phyloP scores from a whole-genome alignment of 2,113 vertebrate genomes.

The Trematocara marginatum region DNA sequence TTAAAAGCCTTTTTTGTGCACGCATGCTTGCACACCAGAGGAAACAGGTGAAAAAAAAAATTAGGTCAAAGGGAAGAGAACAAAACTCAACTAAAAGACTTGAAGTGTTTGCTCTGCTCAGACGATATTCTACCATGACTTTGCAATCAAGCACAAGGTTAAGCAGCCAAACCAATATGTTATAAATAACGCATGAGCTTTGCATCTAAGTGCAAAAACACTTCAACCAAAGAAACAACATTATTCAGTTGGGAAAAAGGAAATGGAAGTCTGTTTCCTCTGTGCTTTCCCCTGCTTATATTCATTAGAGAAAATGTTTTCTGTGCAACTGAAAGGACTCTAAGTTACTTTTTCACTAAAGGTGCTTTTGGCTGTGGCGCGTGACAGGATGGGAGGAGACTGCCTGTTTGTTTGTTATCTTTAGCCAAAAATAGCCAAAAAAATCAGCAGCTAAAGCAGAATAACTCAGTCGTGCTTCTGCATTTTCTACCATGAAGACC shows the following conservation, averaged over 20 bases:
- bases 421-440: conserved; percentile 2
- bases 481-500: background rate
- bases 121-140: background rate
- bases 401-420: conserved; percentile 8
- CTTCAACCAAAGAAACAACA: background rate
- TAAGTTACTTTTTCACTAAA: background rate
- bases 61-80: conserved; percentile 41
- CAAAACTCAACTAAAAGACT: conserved; percentile 20
- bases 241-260: background rate
- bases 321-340: background rate
- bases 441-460: background rate
- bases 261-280: background rate
- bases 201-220: background rate
- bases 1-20: conserved; percentile 49
- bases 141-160: background rate
- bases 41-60: conserved; percentile 22
- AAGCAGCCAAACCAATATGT: background rate
- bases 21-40: conserved; percentile 30
- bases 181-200: background rate
- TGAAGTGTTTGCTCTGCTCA: conserved; percentile 6
- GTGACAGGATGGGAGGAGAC: conserved; percentile 47
- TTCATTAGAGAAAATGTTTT: background rate
- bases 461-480: background rate
- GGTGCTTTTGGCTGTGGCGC: background rate
- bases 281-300: background rate